phyloP scores from a whole-genome alignment of 1,140 invertebrate genomes.

The Formica selysi region DNA sequence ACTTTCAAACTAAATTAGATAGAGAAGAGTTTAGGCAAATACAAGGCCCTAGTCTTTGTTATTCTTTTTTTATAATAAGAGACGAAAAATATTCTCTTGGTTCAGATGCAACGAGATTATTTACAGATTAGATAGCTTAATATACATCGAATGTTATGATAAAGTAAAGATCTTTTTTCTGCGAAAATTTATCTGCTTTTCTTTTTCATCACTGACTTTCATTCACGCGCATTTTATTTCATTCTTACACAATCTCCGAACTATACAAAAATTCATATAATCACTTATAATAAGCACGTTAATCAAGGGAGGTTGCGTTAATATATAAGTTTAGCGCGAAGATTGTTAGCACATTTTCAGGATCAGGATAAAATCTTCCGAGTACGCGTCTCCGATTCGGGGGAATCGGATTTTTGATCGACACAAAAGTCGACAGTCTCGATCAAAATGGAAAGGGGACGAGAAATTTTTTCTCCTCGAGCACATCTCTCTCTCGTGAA shows the following conservation, averaged over 20 bases:
- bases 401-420: slow-evolving; percentile 39
- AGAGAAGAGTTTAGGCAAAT: no score
- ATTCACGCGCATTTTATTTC: no score
- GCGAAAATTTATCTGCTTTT: not conserved
- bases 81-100: no score
- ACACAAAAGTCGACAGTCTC: slow-evolving; percentile 47
- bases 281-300: no score
- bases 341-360: not conserved
- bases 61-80: no score
- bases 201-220: not conserved
- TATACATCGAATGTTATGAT: no score
- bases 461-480: slow-evolving; percentile 25
- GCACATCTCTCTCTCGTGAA: not conserved
- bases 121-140: no score
- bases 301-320: not conserved
- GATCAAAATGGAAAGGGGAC: slow-evolving; percentile 38
- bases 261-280: no score
- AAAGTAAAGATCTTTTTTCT: not conserved
- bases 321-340: not conserved
- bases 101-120: no score
- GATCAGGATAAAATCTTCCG: not conserved
- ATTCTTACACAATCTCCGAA: no score
- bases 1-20: no score
- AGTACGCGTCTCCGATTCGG: slow-evolving; percentile 5
- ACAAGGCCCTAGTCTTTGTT: no score